Base-by-base conservation (phyloP, 2,888 invertebrate genomes). In the Linyphia triangularis region DNA sequence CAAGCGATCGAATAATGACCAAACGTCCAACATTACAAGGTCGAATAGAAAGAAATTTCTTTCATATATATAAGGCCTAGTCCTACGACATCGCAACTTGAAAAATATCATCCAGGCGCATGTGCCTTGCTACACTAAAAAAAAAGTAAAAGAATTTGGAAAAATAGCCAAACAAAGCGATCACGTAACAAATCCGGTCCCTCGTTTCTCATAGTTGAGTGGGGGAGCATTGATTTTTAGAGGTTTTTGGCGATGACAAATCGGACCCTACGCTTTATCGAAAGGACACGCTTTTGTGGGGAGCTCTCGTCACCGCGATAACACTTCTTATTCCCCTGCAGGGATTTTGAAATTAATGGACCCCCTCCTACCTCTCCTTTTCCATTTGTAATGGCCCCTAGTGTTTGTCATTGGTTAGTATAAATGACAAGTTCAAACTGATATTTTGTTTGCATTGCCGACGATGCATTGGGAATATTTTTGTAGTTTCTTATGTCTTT, bases 301-400 rank as follows among this genome's bases (percentile, higher is more conserved):
- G 73, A 72, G 72, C 78, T 72, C 72, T 79, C 70, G 63, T 67
- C 79, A 13, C 30, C 24, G 22, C 65, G 86, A 86, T 86, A 86
- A 85, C 72, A 70, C 65, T 19, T 28, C 63, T 67, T 24, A 16
- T 40, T 51, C 86, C 78, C 37, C 81, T 61, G 10, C 65, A 16
- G 75, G 84, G 84, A 81, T 63, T 86, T 81, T 81, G 79, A 86
- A 86, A 86, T 86, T 81, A 81, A 86, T 86, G 86, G 79, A 63
- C 28, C 24, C 75, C 75, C 84, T 75, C 83, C 79, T 9, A 37
- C 70, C 65, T 51, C 13, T 30, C 67, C 65, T 24, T 69, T 57
- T 43, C 69, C 57, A 67, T 86, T 86, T 81, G 79, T 59, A 67
- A 73, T 86, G 79, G 67, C 57, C 22, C 67, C 57, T 57, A 67